Conservation (phyloP, 2,888 invertebrate species). For the Synanthedon formicaeformis region DNA sequence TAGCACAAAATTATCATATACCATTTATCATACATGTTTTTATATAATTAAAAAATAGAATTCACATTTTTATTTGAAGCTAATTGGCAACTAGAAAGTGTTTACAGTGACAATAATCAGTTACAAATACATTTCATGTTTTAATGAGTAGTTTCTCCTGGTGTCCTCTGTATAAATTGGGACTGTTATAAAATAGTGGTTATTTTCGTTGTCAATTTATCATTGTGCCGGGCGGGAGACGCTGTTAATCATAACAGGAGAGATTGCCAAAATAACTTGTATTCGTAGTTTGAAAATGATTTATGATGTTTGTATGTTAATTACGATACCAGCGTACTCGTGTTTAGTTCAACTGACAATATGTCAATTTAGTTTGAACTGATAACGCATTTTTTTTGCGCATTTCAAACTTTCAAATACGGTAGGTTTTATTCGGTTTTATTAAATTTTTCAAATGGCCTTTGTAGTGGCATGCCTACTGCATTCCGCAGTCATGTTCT, state of each 20-base stretch:
- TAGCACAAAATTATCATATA: background rate
- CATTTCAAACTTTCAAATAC: background rate
- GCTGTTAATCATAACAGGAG: constrained; percentile 37
- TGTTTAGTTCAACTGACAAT: constrained; percentile 10
- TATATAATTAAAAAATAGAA: background rate
- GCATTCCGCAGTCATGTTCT: too few species aligned
- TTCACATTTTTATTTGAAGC: background rate
- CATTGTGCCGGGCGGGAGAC: constrained; percentile 31
- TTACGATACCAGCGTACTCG: constrained; percentile 30
- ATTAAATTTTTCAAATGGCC: too few species aligned
- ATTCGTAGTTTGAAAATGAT: constrained; percentile 43
- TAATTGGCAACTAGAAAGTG: background rate
- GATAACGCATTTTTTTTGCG: too few species aligned
- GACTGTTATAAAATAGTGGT: constrained; percentile 19
- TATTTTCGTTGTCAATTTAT: constrained; percentile 59
- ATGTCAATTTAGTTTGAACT: too few species aligned
- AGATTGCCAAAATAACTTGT: constrained; percentile 64
- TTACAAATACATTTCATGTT: constrained; percentile 1
- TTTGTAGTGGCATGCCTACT: too few species aligned
- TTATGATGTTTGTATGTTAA: constrained; percentile 43
- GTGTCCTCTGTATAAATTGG: constrained; percentile 13
- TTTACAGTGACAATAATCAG: background rate
- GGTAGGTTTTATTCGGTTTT: too few species aligned
- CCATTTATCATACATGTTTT: too few species aligned
- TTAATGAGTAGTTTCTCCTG: constrained; percentile 13